Evolutionary conservation across 1,140 invertebrate species (phyloP), one percentile per base, ranked within the genome.

Genomic region (Bathynomus jamesi): DNA sequence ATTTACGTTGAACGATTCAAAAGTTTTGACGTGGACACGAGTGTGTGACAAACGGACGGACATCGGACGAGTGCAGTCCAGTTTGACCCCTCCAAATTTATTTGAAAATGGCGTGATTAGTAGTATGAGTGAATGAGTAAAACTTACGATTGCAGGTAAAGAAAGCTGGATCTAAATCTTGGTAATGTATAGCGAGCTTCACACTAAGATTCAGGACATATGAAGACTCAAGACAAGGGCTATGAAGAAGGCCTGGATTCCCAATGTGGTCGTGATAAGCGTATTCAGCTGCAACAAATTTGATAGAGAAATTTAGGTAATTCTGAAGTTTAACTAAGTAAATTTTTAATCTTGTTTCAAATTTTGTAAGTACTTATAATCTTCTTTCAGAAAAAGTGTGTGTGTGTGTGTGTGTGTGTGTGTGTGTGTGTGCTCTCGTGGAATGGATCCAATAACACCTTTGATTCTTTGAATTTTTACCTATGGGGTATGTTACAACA

Each of bases 121-220:
- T n/a, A n/a, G n/a, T n/a, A n/a, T n/a, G n/a, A n/a, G n/a, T n/a
- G n/a, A n/a, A n/a, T n/a, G n/a, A n/a, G 2, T 61, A 62, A 70
- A 10, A 76, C 77, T 76, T 29, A 78, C 77, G 66, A 70, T 70
- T 76, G 63, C 74, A 78, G 11, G 74, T 76, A 68, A 78, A 78
- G 27, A 71, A 65, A 31, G 73, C 67, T 40, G 74, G 67, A 25
- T 76, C 53, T 25, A n/a, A 40, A 28, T 71, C 63, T 10, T 11
- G 21, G 67, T 72, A 75, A 32, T 74, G 61, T 11, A 78, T 71
- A 53, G 69, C 66, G 11, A 78, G 62, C 31, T 76, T 78, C n/a
- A 74, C 72, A 60, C 73, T 78, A 17, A 75, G 72, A 25, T 28
- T 62, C 0, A 72, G 67, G 28, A 71, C 40, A 32, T 72, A 53